phyloP scores from a whole-genome alignment of 2,888 invertebrate genomes.

The Tipula lateralis region DNA sequence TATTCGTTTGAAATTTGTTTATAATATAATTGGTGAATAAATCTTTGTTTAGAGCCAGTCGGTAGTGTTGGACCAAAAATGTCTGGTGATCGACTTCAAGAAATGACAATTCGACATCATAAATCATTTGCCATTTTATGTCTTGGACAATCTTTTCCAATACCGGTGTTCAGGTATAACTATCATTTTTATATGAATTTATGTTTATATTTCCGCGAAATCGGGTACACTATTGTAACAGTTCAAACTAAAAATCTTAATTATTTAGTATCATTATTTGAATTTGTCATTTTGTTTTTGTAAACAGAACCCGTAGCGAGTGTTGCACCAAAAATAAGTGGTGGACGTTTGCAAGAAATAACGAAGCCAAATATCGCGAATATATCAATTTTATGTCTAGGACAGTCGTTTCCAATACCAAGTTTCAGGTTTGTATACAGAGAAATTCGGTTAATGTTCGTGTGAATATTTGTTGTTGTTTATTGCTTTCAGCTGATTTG shows the following conservation, averaged over 20 bases:
- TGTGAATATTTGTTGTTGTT: conserved; percentile 42
- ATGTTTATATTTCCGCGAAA: conserved; percentile 32
- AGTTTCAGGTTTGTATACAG: conserved; percentile 57
- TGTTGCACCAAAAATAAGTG: conserved; percentile 59
- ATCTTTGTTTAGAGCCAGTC: conserved; percentile 55
- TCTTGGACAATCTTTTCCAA: conserved; percentile 69
- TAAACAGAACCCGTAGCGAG: conserved; percentile 62
- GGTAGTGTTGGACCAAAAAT: conserved; percentile 63
- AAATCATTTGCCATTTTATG: conserved; percentile 62
- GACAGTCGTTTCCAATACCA: conserved; percentile 71
- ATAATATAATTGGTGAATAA: not conserved
- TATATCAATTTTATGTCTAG: conserved; percentile 65
- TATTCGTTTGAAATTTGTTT: not conserved
- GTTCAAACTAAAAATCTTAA: not conserved
- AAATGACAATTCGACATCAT: conserved; percentile 47
- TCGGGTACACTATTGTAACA: not conserved
- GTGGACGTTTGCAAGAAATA: conserved; percentile 54
- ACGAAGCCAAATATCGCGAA: conserved; percentile 48
- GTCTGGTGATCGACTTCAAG: conserved; percentile 54
- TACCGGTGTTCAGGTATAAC: conserved; percentile 67
- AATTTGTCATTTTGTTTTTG: not conserved
- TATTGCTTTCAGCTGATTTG: not conserved
- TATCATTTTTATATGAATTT: conserved; percentile 32
- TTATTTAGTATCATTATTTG: not conserved
- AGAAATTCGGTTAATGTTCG: not conserved